Evolutionary conservation across 2,113 vertebrate genomes (phyloP), one percentile per base, ranked within the genome.

Genomic region (Silurus asotus): DNA sequence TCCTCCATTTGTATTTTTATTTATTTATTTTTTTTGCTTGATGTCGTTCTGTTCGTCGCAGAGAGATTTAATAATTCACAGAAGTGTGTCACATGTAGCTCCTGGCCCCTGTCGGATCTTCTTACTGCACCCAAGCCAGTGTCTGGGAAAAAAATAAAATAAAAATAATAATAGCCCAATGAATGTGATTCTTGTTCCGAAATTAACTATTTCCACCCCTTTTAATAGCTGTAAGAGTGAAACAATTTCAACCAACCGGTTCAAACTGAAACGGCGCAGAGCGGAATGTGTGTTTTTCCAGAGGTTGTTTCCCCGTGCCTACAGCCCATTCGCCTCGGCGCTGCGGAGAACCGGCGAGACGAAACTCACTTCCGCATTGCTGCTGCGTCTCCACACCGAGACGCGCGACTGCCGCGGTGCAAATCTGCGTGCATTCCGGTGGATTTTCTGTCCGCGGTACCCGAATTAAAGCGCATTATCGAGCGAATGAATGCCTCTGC

Each of bases 401-500:
- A 37, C 37, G 37, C 8, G 6, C 19, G 4, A 6, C 14, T 15
- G 20, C 62, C 77, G 23, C 17, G 61, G 59, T 58, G 37, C 69
- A 56, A 81, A 83, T 65, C 4, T 58, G 58, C 69, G 28, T 69
- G 78, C 78, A 78, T 88, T 77, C 82, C 67, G 5, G 25, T 77
- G 72, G 49, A 48, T 45, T 78, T 88, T 65, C 74, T 62, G 70
- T 55, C 72, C 79, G 15, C 61, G 72, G 69, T 51, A 87, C 87
- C 87, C 89, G 80, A 88, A 90, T 91, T 94, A 91, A 92, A 91
- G 86, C 92, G 90, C 94, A 89, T 87, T 93, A 93, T 86, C 93
- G 20, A 83, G 51, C 87, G 65, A 94, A 95, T 94, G 93, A 94
- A 95, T 94, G 93, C 93, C 93, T 95, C 94, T 93, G 62, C 93